These are phyloP conservation scores for Otocyon megalotis DNA, from an alignment of 2,113 vertebrate genomes.

Conservation along the genomic window DNA sequence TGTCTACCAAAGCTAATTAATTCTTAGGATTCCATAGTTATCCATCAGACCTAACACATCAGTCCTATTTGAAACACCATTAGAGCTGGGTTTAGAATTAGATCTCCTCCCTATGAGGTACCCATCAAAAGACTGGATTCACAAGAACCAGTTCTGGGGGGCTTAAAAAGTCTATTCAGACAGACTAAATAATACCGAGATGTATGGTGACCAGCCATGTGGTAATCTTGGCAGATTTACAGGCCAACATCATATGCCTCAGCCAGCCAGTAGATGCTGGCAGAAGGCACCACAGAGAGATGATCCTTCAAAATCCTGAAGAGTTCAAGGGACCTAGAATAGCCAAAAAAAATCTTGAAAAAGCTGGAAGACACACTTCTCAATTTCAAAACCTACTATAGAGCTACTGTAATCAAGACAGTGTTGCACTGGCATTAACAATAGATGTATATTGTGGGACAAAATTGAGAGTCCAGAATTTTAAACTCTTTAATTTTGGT, in stretches of 20 bases:
- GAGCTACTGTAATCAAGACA: background rate
- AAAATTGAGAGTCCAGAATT: background rate
- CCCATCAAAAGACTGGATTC: background rate
- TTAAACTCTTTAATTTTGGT: background rate
- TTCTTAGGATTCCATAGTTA: background rate
- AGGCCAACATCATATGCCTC: background rate
- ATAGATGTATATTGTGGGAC: background rate
- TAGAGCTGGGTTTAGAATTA: background rate
- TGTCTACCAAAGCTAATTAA: constrained; percentile 21
- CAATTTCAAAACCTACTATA: background rate
- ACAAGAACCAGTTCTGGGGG: background rate
- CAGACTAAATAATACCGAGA: background rate
- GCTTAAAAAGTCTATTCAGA: background rate
- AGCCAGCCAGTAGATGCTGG: background rate
- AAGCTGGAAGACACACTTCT: background rate
- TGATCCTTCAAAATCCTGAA: background rate
- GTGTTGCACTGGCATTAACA: background rate
- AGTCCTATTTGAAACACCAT: background rate
- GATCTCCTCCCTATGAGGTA: background rate
- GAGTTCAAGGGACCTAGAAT: background rate
- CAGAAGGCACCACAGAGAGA: background rate
- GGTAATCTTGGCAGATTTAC: background rate
- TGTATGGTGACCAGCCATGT: background rate
- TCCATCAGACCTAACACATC: background rate
- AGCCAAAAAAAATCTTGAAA: background rate